Evolutionary conservation across 2,888 invertebrate species (phyloP), one percentile per base, ranked within the genome.

Genomic region (Oscheius sp.): DNA sequence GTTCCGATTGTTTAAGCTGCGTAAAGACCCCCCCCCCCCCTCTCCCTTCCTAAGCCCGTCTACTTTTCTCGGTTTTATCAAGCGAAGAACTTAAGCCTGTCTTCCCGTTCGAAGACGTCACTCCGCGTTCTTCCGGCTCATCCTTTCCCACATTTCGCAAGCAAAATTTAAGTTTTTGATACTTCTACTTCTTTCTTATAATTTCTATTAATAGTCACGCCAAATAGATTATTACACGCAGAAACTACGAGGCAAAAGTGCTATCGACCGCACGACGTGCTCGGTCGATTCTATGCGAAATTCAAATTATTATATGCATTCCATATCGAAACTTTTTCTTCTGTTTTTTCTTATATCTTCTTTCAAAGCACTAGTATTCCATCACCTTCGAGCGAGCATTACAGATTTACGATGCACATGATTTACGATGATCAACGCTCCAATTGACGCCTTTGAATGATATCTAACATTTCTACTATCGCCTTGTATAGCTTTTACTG

Each of bases 171-270:
- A 33, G 20, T 32, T n/a, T 22, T 22, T 32, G 3, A 32, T 14
- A 54, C 54, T 54, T 54, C 57, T 59, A 17, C 59, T 44, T 41
- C 24, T 17, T 14, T 14, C 38, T 8, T 8, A 56, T 38, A 38
- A 38, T 38, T 38, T 17, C 36, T 17, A 44, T 41, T 59, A 59
- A 59, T 59, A 44, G 59, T 24, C 28, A 20, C 22, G 59, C 41
- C 59, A 59, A 59, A 59, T 44, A 59, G 20, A 59, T 59, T 59
- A 59, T 59, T 59, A 59, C 26, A 41, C 41, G 59, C 59, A 44
- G 59, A 59, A 59, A 59, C 59, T 59, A 41, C 28, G 24, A 44
- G 24, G 59, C 59, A 59, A 59, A 59, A 59, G 59, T 59, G 59
- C 59, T 59, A 59, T 59, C 59, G 59, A 59, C 44, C 59, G 59